Percentiles rank a stretch among this genome's conserved stretches.
These are phyloP conservation scores for Drosophila novamexicana DNA, from an alignment of 1,140 invertebrate species.

Conservation along the genomic window DNA sequence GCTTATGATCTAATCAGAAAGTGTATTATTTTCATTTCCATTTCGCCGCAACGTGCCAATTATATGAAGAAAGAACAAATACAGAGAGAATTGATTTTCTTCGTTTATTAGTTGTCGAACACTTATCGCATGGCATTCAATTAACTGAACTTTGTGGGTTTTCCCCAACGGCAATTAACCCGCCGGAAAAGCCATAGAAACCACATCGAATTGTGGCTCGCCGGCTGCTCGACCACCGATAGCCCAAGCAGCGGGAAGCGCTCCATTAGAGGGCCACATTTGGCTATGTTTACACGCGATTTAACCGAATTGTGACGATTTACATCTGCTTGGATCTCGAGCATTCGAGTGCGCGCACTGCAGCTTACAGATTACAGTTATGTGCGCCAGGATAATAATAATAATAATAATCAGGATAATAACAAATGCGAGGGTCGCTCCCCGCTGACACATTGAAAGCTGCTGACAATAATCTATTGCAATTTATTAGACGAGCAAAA, in stretches of 20 bases:
- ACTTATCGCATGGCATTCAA: conserved; percentile 39
- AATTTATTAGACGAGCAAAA: conserved; percentile 65
- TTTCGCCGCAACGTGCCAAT: background rate
- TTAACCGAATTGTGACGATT: conserved; percentile 61
- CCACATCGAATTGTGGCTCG: conserved; percentile 11
- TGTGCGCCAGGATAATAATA: conserved; percentile 3
- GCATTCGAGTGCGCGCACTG: conserved; percentile 33
- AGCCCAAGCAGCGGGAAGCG: background rate
- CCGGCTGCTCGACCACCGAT: conserved; percentile 14
- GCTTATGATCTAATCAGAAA: background rate
- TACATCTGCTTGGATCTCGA: conserved; percentile 69
- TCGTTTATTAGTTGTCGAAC: conserved; percentile 7
- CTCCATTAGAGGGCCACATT: conserved; percentile 42
- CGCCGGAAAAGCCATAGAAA: conserved; percentile 43
- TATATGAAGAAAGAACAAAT: background rate
- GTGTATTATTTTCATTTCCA: background rate
- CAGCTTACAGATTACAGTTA: conserved; percentile 59
- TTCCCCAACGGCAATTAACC: conserved; percentile 52
- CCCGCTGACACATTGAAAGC: conserved; percentile 44
- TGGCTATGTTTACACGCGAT: conserved; percentile 52
- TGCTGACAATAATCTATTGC: conserved; percentile 77
- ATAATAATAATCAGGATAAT: conserved; percentile 26
- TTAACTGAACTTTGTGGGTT: conserved; percentile 30
- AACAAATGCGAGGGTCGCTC: conserved; percentile 72
- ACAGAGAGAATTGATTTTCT: conserved; percentile 20